phyloP scores from a whole-genome alignment of 2,888 invertebrate genomes.

The Balanococcus diminutus region DNA sequence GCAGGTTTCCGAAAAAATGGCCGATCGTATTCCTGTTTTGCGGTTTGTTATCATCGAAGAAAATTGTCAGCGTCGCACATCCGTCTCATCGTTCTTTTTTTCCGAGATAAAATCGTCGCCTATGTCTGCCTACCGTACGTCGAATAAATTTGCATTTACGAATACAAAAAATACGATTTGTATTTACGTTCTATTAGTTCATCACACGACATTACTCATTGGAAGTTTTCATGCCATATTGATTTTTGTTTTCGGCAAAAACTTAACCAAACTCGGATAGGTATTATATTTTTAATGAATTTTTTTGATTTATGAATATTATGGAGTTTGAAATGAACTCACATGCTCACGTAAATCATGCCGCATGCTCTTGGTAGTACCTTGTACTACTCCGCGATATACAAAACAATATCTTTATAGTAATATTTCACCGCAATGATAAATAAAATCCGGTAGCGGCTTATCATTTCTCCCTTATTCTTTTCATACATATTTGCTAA shows the following conservation, averaged over 20 bases:
- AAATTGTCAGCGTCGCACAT: background rate
- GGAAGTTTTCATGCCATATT: conserved; percentile 2
- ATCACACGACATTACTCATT: background rate
- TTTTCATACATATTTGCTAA: conserved; percentile 43
- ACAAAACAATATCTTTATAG: background rate
- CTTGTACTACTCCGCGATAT: conserved; percentile 30
- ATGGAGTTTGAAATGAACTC: conserved; percentile 1
- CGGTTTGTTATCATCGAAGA: background rate
- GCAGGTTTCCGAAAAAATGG: too few relatives aligned
- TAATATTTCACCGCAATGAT: conserved; percentile 4
- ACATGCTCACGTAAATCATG: conserved; percentile 44
- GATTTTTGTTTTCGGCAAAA: conserved; percentile 8
- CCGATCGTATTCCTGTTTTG: background rate
- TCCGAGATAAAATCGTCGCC: background rate
- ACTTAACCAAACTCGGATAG: too few relatives aligned
- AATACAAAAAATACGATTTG: background rate
- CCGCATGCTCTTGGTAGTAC: conserved; percentile 49
- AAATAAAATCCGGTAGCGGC: conserved; percentile 43
- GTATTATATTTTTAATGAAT: background rate
- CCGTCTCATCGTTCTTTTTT: background rate
- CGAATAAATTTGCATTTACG: background rate
- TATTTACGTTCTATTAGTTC: background rate
- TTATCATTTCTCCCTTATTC: conserved; percentile 26
- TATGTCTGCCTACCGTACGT: background rate
- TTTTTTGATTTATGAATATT: conserved; percentile 48